Conservation (phyloP, 2,888 invertebrate species). For the Caenorhabditis parvicauda region DNA sequence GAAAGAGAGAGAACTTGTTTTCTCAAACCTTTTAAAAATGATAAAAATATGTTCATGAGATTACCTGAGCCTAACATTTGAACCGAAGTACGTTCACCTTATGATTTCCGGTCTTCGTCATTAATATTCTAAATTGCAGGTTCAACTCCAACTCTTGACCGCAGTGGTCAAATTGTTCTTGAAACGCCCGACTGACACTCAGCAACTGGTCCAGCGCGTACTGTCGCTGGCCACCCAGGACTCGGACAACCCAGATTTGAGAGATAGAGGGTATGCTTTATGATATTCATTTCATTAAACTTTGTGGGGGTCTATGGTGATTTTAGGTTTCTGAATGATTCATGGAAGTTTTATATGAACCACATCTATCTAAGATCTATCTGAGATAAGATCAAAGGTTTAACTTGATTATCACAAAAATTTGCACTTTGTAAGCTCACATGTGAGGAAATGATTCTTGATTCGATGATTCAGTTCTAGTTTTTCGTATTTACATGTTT, state of each 20-base stretch:
- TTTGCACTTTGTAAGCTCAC: too few relatives aligned
- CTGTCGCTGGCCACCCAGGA: slow-evolving; percentile 70
- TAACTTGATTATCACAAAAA: too few relatives aligned
- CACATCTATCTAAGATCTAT: neutral
- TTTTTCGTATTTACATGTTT: neutral
- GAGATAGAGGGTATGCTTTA: slow-evolving; percentile 78
- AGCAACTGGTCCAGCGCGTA: slow-evolving; percentile 92
- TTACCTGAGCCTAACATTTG: too few relatives aligned
- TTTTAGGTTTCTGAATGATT: neutral
- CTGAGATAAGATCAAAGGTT: neutral
- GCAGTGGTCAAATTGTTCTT: slow-evolving; percentile 97
- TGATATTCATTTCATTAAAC: neutral
- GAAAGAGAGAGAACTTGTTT: too few relatives aligned
- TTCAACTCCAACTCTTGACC: slow-evolving; percentile 88
- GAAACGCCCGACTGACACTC: slow-evolving; percentile 95
- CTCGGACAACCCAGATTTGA: slow-evolving; percentile 94
- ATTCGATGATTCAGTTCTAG: neutral
- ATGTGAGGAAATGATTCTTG: too few relatives aligned
- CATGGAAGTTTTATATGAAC: neutral
- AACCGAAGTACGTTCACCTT: too few relatives aligned
- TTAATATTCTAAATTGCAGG: slow-evolving; percentile 70
- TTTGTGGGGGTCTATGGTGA: too few relatives aligned
- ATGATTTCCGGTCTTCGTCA: too few relatives aligned
- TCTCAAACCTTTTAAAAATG: too few relatives aligned
- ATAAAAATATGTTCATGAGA: too few relatives aligned